Conservation (phyloP, 2,888 invertebrate species). For the Nymphalis urticae region DNA sequence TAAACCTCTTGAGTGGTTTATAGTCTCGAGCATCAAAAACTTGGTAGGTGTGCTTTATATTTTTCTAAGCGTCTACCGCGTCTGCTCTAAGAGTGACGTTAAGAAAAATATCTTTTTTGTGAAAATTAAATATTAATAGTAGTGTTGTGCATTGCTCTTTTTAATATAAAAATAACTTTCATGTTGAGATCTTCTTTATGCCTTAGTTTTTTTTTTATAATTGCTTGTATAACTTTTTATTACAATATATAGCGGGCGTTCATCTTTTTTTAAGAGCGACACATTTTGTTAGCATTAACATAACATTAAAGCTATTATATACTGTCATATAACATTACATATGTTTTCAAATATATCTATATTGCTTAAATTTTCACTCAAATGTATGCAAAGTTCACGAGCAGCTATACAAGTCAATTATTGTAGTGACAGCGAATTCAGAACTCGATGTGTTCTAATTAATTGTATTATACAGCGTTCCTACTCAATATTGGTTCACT, state of each 20-base stretch:
- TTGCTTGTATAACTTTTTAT: too few relatives aligned
- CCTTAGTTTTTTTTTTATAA: not conserved
- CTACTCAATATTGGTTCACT: not conserved
- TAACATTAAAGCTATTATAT: too few relatives aligned
- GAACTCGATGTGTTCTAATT: not conserved
- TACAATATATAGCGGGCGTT: too few relatives aligned
- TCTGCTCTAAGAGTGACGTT: constrained; percentile 14
- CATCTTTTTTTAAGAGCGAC: too few relatives aligned
- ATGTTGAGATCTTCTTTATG: not conserved
- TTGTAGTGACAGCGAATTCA: not conserved
- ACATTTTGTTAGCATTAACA: too few relatives aligned
- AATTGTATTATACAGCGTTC: constrained; percentile 2
- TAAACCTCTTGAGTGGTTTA: constrained; percentile 50
- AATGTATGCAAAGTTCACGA: not conserved
- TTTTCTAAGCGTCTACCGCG: constrained; percentile 24
- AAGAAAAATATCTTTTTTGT: constrained; percentile 5
- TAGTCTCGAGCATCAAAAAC: constrained; percentile 45
- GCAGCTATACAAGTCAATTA: not conserved
- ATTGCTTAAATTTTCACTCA: not conserved
- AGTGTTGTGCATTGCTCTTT: not conserved
- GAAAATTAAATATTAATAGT: constrained; percentile 1
- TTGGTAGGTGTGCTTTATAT: constrained; percentile 8
- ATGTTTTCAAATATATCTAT: not conserved
- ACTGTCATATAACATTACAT: too few relatives aligned
- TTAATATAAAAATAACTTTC: not conserved